phyloP scores from a whole-genome alignment of 1,140 invertebrate genomes.

The Sinella curviseta region DNA sequence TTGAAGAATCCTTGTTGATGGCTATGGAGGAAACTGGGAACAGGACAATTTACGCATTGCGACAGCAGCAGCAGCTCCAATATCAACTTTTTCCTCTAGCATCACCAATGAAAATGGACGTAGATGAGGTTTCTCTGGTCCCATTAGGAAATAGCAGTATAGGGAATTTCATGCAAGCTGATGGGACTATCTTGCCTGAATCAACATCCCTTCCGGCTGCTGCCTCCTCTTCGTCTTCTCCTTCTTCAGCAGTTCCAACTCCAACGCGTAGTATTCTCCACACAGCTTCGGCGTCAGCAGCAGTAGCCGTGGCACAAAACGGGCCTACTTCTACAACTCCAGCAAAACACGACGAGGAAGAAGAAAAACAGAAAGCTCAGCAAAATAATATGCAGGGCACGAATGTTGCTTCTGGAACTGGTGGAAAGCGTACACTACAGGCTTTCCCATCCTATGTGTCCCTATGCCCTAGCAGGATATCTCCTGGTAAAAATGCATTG shows the following conservation, averaged over 20 bases:
- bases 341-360: background rate
- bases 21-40: constrained; percentile 39
- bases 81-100: constrained; percentile 13
- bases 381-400: background rate
- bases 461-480: background rate
- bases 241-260: background rate
- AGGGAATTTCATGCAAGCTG: constrained; percentile 42
- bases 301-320: background rate
- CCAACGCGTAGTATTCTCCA: background rate
- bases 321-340: too few relatives aligned
- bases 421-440: background rate
- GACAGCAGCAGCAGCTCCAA: constrained; percentile 40
- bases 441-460: background rate
- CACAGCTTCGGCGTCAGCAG: background rate
- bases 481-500: background rate
- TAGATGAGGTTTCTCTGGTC: constrained; percentile 8
- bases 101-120: background rate
- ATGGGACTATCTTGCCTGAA: constrained; percentile 34
- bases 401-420: background rate
- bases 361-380: constrained; percentile 13
- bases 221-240: background rate
- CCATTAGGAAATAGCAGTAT: constrained; percentile 37
- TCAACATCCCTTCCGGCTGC: constrained; percentile 9
- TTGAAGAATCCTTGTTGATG: constrained; percentile 46
- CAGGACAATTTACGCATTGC: constrained; percentile 48